Conservation (phyloP, 2,888 invertebrate genomes). For the Syritta pipiens region DNA sequence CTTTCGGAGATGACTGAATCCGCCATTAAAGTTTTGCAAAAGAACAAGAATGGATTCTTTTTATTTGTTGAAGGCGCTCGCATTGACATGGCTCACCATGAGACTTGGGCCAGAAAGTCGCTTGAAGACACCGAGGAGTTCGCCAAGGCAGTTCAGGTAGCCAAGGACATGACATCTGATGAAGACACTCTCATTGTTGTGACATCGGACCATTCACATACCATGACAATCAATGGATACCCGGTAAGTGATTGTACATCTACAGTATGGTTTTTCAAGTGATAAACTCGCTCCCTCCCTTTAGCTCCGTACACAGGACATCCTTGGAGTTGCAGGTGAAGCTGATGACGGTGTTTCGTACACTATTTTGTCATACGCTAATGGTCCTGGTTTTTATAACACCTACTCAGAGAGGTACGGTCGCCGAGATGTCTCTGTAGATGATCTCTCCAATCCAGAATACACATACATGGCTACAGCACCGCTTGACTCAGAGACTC, state of each 20-base stretch:
- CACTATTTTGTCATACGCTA: slow-evolving; percentile 87
- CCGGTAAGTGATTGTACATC: slow-evolving; percentile 81
- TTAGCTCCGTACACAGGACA: slow-evolving; percentile 81
- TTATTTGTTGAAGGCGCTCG: slow-evolving; percentile 85
- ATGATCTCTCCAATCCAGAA: slow-evolving; percentile 72
- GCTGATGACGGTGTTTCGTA: slow-evolving; percentile 84
- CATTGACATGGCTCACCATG: slow-evolving; percentile 82
- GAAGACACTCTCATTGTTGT: slow-evolving; percentile 91
- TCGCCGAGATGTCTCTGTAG: slow-evolving; percentile 71
- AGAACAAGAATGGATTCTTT: slow-evolving; percentile 84
- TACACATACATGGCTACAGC: slow-evolving; percentile 82
- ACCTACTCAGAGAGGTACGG: slow-evolving; percentile 72
- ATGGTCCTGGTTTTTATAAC: slow-evolving; percentile 85
- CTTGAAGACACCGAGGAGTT: slow-evolving; percentile 90
- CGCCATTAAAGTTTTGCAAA: slow-evolving; percentile 84
- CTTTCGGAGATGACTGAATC: slow-evolving; percentile 85
- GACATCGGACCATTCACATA: slow-evolving; percentile 90
- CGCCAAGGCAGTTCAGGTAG: slow-evolving; percentile 84
- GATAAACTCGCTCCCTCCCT: background rate
- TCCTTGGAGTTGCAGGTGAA: slow-evolving; percentile 80
- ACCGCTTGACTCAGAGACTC: slow-evolving; percentile 84
- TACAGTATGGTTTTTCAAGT: background rate
- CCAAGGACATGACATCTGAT: slow-evolving; percentile 82
- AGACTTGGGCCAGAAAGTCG: slow-evolving; percentile 84
- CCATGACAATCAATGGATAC: slow-evolving; percentile 88